These are phyloP conservation scores for Callipepla squamata DNA, from an alignment of 2,113 vertebrate genomes.

Conservation along the genomic window DNA sequence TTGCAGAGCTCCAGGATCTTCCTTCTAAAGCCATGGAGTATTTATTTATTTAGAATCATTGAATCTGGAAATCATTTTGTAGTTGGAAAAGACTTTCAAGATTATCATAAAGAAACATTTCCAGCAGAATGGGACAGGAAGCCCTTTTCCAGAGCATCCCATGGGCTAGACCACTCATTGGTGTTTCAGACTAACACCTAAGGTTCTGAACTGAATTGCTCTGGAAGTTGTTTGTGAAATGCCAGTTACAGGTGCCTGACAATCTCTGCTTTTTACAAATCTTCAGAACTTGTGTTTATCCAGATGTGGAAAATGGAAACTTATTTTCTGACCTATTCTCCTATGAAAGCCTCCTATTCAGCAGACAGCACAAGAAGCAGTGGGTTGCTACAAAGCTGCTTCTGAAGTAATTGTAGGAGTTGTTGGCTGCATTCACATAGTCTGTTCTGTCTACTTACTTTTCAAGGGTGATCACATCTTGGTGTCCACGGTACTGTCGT, in stretches of 20 bases:
- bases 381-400: background rate
- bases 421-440: background rate
- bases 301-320: background rate
- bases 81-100: no score
- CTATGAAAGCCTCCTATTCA: conserved; percentile 21
- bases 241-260: background rate
- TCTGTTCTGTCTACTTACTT: conserved; percentile 82
- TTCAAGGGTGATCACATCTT: conserved; percentile 93
- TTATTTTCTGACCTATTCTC: conserved; percentile 20
- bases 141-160: background rate
- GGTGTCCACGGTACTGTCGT: conserved; percentile 86
- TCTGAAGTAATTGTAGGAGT: background rate
- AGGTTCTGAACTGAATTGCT: background rate
- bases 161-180: background rate
- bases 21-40: background rate
- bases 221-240: background rate
- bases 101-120: background rate
- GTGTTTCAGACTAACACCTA: background rate
- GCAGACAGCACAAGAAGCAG: background rate
- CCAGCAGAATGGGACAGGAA: background rate
- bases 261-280: conserved; percentile 3
- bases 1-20: background rate
- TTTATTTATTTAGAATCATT: background rate
- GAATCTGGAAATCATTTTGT: background rate
- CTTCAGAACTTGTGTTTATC: background rate